A percentile compares a stretch with the other conserved stretches of the same genome.
phyloP scores from a whole-genome alignment of 1,140 invertebrate genomes.

The Pseudobourletiella spinata region DNA sequence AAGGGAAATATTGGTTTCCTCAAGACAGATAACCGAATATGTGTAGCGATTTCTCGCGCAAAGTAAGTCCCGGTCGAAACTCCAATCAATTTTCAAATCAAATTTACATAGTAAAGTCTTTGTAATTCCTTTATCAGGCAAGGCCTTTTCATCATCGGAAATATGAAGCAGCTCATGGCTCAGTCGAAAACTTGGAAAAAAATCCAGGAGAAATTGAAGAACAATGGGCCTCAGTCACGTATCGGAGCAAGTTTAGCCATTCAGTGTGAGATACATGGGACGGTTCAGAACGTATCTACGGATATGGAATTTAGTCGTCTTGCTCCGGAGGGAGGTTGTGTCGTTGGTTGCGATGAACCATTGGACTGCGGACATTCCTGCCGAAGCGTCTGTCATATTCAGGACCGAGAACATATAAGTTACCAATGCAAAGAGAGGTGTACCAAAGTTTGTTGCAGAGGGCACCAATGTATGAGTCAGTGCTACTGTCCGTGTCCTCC shows the following conservation, averaged over 20 bases:
- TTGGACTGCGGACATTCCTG: constrained; percentile 37
- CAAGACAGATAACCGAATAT: constrained; percentile 46
- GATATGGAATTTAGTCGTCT: constrained; percentile 16
- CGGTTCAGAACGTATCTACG: constrained; percentile 1
- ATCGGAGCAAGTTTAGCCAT: constrained; percentile 39
- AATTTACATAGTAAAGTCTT: constrained; percentile 41
- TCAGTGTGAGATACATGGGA: constrained; percentile 36
- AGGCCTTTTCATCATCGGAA: constrained; percentile 49
- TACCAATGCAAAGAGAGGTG: constrained; percentile 27
- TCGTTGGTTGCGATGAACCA: constrained; percentile 9
- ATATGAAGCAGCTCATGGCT: constrained; percentile 42
- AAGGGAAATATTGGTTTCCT: constrained; percentile 48
- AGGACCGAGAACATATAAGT: constrained; percentile 30
- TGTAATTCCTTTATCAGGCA: constrained; percentile 47
- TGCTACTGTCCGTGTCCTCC: constrained; percentile 25
- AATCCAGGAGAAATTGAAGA: constrained; percentile 29
- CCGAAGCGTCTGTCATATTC: constrained; percentile 35
- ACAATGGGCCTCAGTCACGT: constrained; percentile 30
- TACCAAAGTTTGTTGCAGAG: constrained; percentile 15
- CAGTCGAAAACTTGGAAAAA: constrained; percentile 37
- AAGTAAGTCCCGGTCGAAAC: constrained; percentile 34
- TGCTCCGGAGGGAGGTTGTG: constrained; percentile 32
- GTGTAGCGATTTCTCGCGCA: constrained; percentile 44
- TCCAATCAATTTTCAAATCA: constrained; percentile 44
- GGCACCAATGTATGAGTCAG: constrained; percentile 20